phyloP scores from a whole-genome alignment of 2,797 vertebrate genomes.

The Phataginus tricuspis region DNA sequence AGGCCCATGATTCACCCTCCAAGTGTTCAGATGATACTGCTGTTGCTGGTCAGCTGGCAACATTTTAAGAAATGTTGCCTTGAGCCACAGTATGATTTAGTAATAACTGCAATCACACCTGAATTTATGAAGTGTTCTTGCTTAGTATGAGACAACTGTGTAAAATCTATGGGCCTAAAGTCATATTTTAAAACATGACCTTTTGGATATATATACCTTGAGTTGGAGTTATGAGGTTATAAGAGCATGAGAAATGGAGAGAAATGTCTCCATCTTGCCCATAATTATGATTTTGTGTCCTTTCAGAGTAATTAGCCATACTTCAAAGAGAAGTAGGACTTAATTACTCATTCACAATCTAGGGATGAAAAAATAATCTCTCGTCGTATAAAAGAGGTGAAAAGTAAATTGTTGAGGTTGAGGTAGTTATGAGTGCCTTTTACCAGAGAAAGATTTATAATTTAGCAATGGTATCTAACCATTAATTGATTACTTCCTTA shows the following conservation, averaged over 20 bases:
- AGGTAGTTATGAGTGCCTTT: slow-evolving; percentile 14
- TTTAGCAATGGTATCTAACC: slow-evolving; percentile 4
- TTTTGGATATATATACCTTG: slow-evolving; percentile 63
- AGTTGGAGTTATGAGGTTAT: slow-evolving; percentile 65
- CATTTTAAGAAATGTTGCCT: slow-evolving; percentile 50
- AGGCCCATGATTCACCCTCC: neutral
- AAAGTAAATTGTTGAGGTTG: slow-evolving; percentile 39
- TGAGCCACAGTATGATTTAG: slow-evolving; percentile 60
- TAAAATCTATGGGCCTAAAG: slow-evolving; percentile 63
- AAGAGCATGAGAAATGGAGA: slow-evolving; percentile 66
- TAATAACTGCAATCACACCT: slow-evolving; percentile 21
- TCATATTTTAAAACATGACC: slow-evolving; percentile 65
- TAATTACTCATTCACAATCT: slow-evolving; percentile 5
- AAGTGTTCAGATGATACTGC: slow-evolving; percentile 34
- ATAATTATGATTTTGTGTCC: slow-evolving; percentile 71
- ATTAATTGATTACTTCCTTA: slow-evolving; percentile 7
- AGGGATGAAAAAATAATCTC: slow-evolving; percentile 35
- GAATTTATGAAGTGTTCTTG: slow-evolving; percentile 57
- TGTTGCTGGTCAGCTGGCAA: neutral
- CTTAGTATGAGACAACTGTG: slow-evolving; percentile 6
- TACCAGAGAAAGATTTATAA: slow-evolving; percentile 19
- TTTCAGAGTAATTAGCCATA: slow-evolving; percentile 70
- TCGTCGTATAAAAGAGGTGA: neutral
- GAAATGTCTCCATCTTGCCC: slow-evolving; percentile 47
- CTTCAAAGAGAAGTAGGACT: slow-evolving; percentile 44